These are phyloP conservation scores for Pangasius sanitwongsei DNA, from an alignment of 2,797 vertebrate genomes.

Conservation along the genomic window DNA sequence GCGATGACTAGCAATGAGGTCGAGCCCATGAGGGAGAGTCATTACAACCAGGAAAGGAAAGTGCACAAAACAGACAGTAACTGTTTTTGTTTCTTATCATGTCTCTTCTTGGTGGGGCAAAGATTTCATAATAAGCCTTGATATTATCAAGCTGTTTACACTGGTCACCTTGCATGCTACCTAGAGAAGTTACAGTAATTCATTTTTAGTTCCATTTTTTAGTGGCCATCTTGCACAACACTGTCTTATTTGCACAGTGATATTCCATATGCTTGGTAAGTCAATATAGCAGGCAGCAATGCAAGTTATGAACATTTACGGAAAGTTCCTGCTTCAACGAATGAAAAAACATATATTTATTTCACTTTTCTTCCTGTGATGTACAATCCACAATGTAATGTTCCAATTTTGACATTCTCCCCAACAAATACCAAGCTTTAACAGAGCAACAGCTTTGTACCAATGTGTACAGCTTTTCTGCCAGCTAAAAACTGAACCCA, in stretches of 20 bases:
- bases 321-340: background rate
- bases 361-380: background rate
- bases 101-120: background rate
- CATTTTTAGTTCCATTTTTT: conserved; percentile 9
- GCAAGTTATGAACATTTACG: background rate
- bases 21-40: conserved; percentile 24
- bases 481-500: conserved; percentile 2
- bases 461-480: conserved; percentile 14
- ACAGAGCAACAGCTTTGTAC: background rate
- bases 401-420: background rate
- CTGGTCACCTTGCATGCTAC: background rate
- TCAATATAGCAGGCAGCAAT: background rate
- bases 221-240: conserved; percentile 21
- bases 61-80: background rate
- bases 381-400: background rate
- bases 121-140: background rate
- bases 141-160: conserved; percentile 30
- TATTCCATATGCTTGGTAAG: conserved; percentile 40
- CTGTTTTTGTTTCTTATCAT: background rate
- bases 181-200: conserved; percentile 1
- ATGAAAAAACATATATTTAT: background rate
- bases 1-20: conserved; percentile 56
- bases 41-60: conserved; percentile 15
- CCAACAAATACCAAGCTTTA: background rate
- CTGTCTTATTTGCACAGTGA: conserved; percentile 68